Evolutionary conservation across 92 coral and sea anemone genomes (phyloP).

Genomic region (Siderastrea siderea): DNA sequence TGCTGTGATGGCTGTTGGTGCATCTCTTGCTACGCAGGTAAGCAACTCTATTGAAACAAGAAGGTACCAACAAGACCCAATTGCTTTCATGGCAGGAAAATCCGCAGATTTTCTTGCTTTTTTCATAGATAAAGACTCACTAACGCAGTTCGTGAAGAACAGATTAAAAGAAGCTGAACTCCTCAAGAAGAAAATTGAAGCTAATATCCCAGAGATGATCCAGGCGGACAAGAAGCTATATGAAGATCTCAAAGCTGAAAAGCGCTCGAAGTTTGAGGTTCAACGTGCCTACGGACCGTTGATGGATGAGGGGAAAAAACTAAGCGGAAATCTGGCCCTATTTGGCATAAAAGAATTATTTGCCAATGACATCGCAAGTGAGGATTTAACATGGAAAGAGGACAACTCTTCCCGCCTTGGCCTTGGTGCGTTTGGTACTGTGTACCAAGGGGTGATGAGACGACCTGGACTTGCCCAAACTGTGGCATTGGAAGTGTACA

Average conservation of each 20-base stretch:
- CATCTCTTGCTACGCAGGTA: neutral
- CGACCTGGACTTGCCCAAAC: neutral
- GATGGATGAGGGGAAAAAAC: neutral
- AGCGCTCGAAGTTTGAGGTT: conserved; percentile 16
- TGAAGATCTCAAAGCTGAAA: neutral
- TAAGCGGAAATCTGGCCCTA: conserved; percentile 14
- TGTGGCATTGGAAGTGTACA: conserved; percentile 52
- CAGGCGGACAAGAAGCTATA: conserved; percentile 8
- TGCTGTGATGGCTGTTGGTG: neutral
- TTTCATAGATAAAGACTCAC: neutral
- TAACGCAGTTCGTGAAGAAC: neutral
- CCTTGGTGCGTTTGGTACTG: conserved; percentile 45
- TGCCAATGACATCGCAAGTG: neutral
- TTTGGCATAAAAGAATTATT: conserved; percentile 23
- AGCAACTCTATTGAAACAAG: neutral
- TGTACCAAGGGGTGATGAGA: conserved; percentile 50
- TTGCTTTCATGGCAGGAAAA: conserved; percentile 14
- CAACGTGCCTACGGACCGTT: conserved; percentile 14
- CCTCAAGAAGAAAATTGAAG: conserved; percentile 6
- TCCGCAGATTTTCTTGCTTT: conserved; percentile 2
- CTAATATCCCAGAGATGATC: conserved; percentile 34
- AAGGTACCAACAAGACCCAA: neutral
- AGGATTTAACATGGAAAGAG: conserved; percentile 60
- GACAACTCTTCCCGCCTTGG: conserved; percentile 22
- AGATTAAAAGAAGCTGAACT: conserved; percentile 6